Evolutionary conservation across 2,888 invertebrate genomes (phyloP), one percentile per base, ranked within the genome.

Genomic region (Lasius fuliginosus): DNA sequence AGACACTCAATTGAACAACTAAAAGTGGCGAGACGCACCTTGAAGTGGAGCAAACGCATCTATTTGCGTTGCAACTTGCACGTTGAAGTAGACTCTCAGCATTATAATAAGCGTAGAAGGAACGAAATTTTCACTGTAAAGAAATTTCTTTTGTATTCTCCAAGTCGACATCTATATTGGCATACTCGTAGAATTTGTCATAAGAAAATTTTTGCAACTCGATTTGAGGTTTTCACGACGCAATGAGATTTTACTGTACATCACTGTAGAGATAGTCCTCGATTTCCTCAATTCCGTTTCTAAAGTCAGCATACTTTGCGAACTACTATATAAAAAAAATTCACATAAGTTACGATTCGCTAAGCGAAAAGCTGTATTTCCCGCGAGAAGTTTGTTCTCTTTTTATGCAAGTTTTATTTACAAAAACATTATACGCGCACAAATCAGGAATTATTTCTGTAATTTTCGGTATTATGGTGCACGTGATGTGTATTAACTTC

Each of bases 1-100:
- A 23, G 65, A 56, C 58, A 82, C 74, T 69, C 56, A n/a, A 42
- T 69, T 60, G 65, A 64, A 65, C 56, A 49, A 75, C 69, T 49
- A 49, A 73, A 69, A 83, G 46, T 65, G 69, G 40, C 56, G 15
- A 46, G n/a, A 69, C 30, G 33, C 23, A 46, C 46, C n/a, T 62
- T 60, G 9, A n/a, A 73, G 46, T 11, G 12, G 5, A 23, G 36
- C 69, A 67, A 75, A 69, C 27, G 40, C 12, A 36, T 53, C 12
- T 15, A 40, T 40, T 46, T 15, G 33, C 18, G 36, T 23, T 11
- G 18, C 36, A 30, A 46, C 27, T 69, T 33, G 33, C 58, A 11
- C 12, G 23, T 42, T 27, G 58, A 18, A 46, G 40, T 46, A 79
- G 42, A 68, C 6, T 42, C 58, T 79, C 11, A 23, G 40, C 49